phyloP scores from a whole-genome alignment of 2,888 invertebrate genomes.

The Arge pagana region DNA sequence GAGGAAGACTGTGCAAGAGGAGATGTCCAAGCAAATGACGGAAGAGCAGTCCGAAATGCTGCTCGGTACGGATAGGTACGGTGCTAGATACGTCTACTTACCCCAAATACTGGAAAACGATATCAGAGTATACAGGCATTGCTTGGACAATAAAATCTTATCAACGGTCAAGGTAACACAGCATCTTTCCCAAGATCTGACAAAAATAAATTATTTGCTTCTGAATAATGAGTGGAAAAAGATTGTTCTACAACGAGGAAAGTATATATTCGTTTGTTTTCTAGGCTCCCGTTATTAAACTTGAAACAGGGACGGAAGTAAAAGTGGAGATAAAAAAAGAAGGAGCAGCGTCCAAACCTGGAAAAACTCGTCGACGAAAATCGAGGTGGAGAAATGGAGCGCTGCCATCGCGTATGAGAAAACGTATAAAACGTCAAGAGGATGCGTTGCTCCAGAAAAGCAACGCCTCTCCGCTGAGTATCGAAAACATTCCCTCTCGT shows the following conservation, averaged over 20 bases:
- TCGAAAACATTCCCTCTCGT: constrained; percentile 37
- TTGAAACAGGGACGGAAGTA: constrained; percentile 24
- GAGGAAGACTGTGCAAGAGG: constrained; percentile 62
- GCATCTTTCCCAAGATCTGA: no score
- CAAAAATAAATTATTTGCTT: no score
- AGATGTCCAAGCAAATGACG: constrained; percentile 57
- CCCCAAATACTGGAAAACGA: constrained; percentile 62
- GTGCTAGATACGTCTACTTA: constrained; percentile 62
- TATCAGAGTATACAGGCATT: constrained; percentile 61
- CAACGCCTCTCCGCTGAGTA: no score
- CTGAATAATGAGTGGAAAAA: no score
- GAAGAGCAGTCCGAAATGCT: constrained; percentile 58
- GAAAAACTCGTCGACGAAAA: constrained; percentile 35
- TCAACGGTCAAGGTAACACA: constrained; percentile 44
- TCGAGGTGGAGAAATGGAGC: constrained; percentile 45
- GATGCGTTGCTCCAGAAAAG: constrained; percentile 32
- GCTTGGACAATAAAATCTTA: constrained; percentile 48
- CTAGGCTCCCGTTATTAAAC: constrained; percentile 32
- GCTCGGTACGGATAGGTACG: constrained; percentile 61
- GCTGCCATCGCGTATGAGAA: constrained; percentile 31
- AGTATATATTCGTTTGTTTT: no score
- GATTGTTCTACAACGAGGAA: no score
- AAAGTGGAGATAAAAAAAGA: constrained; percentile 23
- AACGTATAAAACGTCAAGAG: constrained; percentile 25
- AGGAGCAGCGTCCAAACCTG: constrained; percentile 4